Conservation (phyloP, 2,888 invertebrate species). For the Girardia tigrina region DNA sequence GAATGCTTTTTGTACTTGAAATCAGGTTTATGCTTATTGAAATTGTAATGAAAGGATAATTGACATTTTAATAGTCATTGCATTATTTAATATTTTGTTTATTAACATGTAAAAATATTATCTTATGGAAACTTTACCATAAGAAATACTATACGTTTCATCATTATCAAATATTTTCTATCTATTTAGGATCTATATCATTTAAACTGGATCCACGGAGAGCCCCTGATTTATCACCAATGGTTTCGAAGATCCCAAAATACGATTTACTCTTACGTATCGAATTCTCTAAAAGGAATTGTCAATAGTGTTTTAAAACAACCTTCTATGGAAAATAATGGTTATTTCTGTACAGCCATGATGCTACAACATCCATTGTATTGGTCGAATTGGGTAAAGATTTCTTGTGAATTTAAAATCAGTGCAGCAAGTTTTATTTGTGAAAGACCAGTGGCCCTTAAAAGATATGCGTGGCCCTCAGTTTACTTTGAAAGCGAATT, state of each 20-base stretch:
- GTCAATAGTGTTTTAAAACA: not conserved
- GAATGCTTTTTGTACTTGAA: too few relatives aligned
- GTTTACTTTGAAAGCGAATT: not conserved
- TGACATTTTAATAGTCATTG: too few relatives aligned
- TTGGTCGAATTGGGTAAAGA: not conserved
- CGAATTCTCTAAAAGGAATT: not conserved
- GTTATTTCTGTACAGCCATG: not conserved
- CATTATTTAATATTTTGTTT: too few relatives aligned
- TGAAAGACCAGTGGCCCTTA: too few relatives aligned
- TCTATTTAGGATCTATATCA: not conserved
- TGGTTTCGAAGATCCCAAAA: not conserved
- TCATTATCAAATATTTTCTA: not conserved
- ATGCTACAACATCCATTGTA: slow-evolving; percentile 12
- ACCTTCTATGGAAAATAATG: not conserved
- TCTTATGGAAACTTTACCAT: too few relatives aligned
- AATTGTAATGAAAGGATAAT: too few relatives aligned
- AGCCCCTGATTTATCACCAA: not conserved
- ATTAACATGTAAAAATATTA: too few relatives aligned
- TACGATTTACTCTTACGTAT: not conserved
- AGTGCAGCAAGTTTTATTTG: not conserved
- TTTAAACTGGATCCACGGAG: not conserved
- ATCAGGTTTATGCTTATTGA: too few relatives aligned
- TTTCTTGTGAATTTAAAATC: not conserved
- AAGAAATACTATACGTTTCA: too few relatives aligned
- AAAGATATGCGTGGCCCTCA: too few relatives aligned